phyloP scores from a whole-genome alignment of 1,140 invertebrate species.

The Heliconius melpomene region DNA sequence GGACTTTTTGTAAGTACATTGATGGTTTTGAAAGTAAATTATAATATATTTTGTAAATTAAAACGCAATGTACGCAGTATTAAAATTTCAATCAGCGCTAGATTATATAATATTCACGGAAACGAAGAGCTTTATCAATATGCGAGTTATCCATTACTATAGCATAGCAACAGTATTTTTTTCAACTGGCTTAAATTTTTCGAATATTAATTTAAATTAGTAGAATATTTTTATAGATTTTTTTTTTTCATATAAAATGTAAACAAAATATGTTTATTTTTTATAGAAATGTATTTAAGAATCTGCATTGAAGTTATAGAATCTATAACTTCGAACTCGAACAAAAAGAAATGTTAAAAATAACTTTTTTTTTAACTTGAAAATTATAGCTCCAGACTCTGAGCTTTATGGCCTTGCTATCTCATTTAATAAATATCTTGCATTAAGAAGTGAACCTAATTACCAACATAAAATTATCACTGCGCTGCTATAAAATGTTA shows the following conservation, averaged over 20 bases:
- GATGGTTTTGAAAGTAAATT: background rate
- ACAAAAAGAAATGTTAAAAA: background rate
- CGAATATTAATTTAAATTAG: too few relatives aligned
- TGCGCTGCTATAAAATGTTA: background rate
- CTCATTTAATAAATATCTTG: background rate
- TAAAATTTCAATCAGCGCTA: background rate
- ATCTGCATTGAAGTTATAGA: too few relatives aligned
- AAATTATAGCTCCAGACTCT: background rate
- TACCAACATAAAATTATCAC: background rate
- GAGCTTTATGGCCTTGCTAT: background rate
- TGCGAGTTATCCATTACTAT: conserved; percentile 44
- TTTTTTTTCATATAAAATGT: too few relatives aligned
- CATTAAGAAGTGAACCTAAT: background rate
- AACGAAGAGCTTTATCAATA: conserved; percentile 42
- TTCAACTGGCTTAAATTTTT: background rate
- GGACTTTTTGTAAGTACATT: conserved; percentile 16
- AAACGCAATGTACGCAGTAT: conserved; percentile 5
- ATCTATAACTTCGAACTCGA: too few relatives aligned
- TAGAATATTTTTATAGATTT: too few relatives aligned
- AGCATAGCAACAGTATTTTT: conserved; percentile 21
- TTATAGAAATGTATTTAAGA: too few relatives aligned
- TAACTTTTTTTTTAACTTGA: too few relatives aligned
- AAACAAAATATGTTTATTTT: too few relatives aligned
- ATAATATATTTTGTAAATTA: background rate
- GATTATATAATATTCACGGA: conserved; percentile 33